A percentile compares a stretch with the other conserved stretches of the same genome.
phyloP scores from a whole-genome alignment of 1,140 invertebrate genomes.

The Cyrtorhinus lividipennis region DNA sequence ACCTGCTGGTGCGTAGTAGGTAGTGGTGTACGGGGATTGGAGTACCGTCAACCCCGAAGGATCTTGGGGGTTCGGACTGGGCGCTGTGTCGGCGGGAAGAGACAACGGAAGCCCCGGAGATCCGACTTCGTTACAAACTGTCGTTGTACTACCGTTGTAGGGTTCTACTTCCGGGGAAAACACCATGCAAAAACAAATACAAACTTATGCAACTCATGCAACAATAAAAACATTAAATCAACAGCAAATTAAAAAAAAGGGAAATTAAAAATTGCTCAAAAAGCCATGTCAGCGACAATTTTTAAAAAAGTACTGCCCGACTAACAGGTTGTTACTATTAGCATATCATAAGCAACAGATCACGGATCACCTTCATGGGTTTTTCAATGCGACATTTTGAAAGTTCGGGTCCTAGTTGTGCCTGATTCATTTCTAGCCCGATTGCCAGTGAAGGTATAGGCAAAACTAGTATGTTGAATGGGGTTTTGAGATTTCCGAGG shows the following conservation, averaged over 20 bases:
- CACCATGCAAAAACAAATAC: conserved; percentile 23
- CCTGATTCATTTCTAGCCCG: too few relatives aligned
- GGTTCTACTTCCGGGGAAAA: too few relatives aligned
- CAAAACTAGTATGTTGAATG: too few relatives aligned
- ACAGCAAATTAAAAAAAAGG: conserved; percentile 13
- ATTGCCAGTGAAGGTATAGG: too few relatives aligned
- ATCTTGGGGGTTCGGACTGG: conserved; percentile 34
- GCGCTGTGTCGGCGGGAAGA: conserved; percentile 39
- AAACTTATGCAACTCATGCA: conserved; percentile 24
- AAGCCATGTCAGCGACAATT: too few relatives aligned
- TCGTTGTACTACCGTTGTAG: conserved; percentile 2
- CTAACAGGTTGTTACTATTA: too few relatives aligned
- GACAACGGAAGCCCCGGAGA: conserved; percentile 36
- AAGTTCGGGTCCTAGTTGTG: too few relatives aligned
- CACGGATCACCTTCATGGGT: too few relatives aligned
- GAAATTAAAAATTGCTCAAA: neutral
- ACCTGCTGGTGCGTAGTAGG: conserved; percentile 31
- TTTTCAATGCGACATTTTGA: too few relatives aligned
- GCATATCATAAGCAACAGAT: too few relatives aligned
- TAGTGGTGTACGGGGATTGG: conserved; percentile 35
- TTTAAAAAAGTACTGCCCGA: too few relatives aligned
- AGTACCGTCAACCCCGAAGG: conserved; percentile 32
- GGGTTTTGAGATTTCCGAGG: too few relatives aligned
- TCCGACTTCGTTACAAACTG: conserved; percentile 28
- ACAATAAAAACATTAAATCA: conserved; percentile 21